These are phyloP conservation scores for Sebastes nivosus DNA, from an alignment of 2,797 vertebrate genomes.

Conservation along the genomic window DNA sequence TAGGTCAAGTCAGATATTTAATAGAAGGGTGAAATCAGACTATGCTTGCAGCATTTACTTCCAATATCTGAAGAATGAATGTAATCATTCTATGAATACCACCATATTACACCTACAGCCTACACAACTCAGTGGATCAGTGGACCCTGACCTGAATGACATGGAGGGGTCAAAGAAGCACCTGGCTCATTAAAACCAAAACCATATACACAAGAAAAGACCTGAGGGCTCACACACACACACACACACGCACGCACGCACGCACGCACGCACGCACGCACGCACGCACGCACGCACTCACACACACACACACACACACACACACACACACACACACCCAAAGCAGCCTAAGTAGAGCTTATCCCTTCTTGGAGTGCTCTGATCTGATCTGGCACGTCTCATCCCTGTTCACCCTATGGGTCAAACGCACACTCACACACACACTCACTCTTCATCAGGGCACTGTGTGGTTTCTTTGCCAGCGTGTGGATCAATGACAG, in stretches of 20 bases:
- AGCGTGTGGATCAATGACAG: constrained; percentile 52
- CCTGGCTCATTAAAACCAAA: constrained; percentile 61
- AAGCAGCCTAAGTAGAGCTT: constrained; percentile 67
- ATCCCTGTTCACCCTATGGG: constrained; percentile 62
- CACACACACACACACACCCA: constrained; percentile 21
- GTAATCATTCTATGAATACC: neutral
- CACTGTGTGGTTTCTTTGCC: constrained; percentile 37
- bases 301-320: constrained; percentile 33
- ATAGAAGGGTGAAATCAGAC: neutral
- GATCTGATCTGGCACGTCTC: constrained; percentile 71
- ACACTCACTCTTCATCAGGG: neutral
- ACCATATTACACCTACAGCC: constrained; percentile 6
- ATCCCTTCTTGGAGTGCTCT: constrained; percentile 69
- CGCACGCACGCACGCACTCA: constrained; percentile 30
- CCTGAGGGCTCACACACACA: constrained; percentile 34
- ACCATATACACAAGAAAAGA: constrained; percentile 32
- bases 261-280: constrained; percentile 31
- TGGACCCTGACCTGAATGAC: constrained; percentile 44
- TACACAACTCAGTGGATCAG: constrained; percentile 24
- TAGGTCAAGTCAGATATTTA: neutral
- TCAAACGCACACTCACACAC: constrained; percentile 42
- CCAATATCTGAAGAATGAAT: neutral
- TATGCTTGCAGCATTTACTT: no score
- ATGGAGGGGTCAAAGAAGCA: constrained; percentile 48
- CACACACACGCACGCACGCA: constrained; percentile 8